Evolutionary conservation across 2,113 vertebrate genomes (phyloP), one percentile per base, ranked within the genome.

Genomic region (Tretioscincus oriximinensis): DNA sequence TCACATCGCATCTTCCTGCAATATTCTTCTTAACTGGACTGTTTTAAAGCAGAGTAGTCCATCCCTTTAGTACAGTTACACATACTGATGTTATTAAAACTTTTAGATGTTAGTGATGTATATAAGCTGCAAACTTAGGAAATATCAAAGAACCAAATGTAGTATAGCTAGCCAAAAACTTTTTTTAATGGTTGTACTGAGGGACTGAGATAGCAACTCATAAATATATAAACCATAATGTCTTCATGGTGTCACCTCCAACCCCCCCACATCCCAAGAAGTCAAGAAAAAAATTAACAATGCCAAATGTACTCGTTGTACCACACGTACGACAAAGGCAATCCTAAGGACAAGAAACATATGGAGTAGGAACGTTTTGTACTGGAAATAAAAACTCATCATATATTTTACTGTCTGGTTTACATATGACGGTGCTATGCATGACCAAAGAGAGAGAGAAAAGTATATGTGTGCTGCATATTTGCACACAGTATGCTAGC

Each of bases 241-340:
- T 14, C 41, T 69, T 66, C 77, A 78, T 81, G 82, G 82, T 79
- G 87, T 87, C 75, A 29, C 74, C 76, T 77, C 47, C 3, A 79
- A 2, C 35, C 35, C 35, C 35, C 35, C 35, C 35, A 41, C 35
- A 5, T 41, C 60, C 68, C 2, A 45, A 71, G 9, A 84, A 31
- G 49, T 0, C 74, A 69, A 68, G 82, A 76, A 82, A 89, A 85
- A 2, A 11, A n/a, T 78, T 83, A 68, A 77, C 73, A 67, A 63
- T 0, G 2, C 76, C 69, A 82, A 82, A 83, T 2, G 64, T 83
- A 74, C 83, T 81, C 70, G 76, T 84, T 84, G 87, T 88, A 81
- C 28, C 71, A 76, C 72, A 81, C 0, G 4, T 58, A 63, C 4
- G 16, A 0, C 1, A 78, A n/a, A 0, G 20, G 2, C 61, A 68